Percentiles rank a stretch among this genome's conserved stretches.
These are phyloP conservation scores for Montipora cactus DNA, from an alignment of 64 coral and sea anemone genomes.

Conservation along the genomic window DNA sequence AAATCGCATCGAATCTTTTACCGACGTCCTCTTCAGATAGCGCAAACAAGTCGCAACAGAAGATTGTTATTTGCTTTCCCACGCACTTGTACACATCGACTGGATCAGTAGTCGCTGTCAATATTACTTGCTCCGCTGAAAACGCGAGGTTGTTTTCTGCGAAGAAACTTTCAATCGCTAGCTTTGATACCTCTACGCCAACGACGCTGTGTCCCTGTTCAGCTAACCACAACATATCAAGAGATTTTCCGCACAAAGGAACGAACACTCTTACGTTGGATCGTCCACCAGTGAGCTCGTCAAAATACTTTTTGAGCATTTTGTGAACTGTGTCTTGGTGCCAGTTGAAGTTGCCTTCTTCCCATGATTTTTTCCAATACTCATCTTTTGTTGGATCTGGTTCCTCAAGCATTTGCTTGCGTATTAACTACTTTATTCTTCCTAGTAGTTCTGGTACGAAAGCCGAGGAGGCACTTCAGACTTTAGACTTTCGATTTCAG, in stretches of 20 bases:
- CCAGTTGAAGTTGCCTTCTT: neutral
- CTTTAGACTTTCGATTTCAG: no score
- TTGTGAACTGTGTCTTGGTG: constrained; percentile 19
- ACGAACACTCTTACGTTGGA: constrained; percentile 28
- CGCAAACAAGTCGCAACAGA: constrained; percentile 31
- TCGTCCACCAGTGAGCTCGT: constrained; percentile 26
- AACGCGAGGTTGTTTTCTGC: constrained; percentile 52
- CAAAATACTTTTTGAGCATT: constrained; percentile 27
- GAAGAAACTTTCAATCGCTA: constrained; percentile 41
- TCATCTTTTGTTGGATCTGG: neutral
- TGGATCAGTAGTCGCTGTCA: neutral
- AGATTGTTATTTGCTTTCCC: constrained; percentile 19
- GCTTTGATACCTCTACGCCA: constrained; percentile 33
- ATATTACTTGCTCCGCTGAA: neutral
- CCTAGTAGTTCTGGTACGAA: neutral
- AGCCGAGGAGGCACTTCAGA: no score
- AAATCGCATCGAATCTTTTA: constrained; percentile 56
- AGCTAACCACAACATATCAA: constrained; percentile 71
- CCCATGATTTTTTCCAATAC: constrained; percentile 27
- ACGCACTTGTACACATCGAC: constrained; percentile 21
- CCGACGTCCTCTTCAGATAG: neutral
- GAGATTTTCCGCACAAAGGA: constrained; percentile 58
- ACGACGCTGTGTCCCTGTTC: constrained; percentile 56
- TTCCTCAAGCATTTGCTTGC: neutral
- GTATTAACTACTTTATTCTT: neutral